These are phyloP conservation scores for Agrotis segetum DNA, from an alignment of 2,888 invertebrate species.

Conservation along the genomic window DNA sequence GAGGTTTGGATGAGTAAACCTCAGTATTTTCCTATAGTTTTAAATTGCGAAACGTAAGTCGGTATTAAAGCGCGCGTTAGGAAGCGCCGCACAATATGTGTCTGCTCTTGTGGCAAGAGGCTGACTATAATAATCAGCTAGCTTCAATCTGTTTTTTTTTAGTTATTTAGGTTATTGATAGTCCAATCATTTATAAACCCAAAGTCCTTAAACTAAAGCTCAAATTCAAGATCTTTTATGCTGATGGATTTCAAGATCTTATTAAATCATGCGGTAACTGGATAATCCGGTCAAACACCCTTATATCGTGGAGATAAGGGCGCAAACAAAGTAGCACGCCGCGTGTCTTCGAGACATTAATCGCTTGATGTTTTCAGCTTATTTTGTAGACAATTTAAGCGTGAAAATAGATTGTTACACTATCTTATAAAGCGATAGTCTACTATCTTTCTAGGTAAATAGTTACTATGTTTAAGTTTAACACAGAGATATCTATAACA, in stretches of 20 bases:
- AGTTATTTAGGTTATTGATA: too few species aligned
- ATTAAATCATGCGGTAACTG: background rate
- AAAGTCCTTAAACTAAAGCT: background rate
- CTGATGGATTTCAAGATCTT: background rate
- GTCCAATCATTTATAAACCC: background rate
- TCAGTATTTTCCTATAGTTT: too few species aligned
- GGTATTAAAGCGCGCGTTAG: too few species aligned
- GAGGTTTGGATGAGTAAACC: too few species aligned
- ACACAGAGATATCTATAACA: slow-evolving; percentile 27
- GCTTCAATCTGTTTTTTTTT: background rate
- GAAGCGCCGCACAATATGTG: too few species aligned
- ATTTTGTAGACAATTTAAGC: slow-evolving; percentile 15
- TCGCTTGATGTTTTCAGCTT: slow-evolving; percentile 12
- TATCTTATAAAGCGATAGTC: slow-evolving; percentile 17
- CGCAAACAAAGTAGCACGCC: slow-evolving; percentile 7
- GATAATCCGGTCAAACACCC: slow-evolving; percentile 9
- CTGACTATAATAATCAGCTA: background rate
- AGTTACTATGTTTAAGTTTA: slow-evolving; percentile 13
- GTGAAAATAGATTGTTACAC: slow-evolving; percentile 18
- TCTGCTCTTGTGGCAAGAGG: too few species aligned
- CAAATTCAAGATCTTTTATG: background rate
- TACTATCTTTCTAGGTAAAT: slow-evolving; percentile 23
- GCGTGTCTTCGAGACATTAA: slow-evolving; percentile 31
- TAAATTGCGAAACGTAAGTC: too few species aligned
- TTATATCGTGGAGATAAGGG: slow-evolving; percentile 18